A percentile compares a stretch with the other conserved stretches of the same genome.
Conservation (phyloP, 2,888 invertebrate species). For the Agrochola lota region DNA sequence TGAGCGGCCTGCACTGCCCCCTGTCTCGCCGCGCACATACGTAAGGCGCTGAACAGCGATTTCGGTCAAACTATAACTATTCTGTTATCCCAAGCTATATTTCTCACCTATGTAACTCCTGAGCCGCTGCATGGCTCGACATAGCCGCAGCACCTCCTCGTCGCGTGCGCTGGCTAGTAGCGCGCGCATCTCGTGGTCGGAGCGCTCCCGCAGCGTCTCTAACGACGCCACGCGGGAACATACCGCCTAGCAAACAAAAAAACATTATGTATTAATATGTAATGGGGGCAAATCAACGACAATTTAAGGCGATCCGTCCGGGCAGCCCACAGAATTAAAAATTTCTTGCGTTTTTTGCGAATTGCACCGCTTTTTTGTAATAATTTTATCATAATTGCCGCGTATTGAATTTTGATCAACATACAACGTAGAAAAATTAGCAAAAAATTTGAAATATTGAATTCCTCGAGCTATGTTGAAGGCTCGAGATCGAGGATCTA, state of each 20-base stretch:
- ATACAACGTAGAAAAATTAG: background rate
- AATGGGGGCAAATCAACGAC: no score
- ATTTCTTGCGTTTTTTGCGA: no score
- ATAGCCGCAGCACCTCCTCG: slow-evolving; percentile 95
- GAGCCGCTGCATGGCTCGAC: slow-evolving; percentile 96
- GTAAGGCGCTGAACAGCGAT: no score
- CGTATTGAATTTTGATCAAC: background rate
- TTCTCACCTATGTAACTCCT: slow-evolving; percentile 94
- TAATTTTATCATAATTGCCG: background rate
- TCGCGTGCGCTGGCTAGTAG: slow-evolving; percentile 93
- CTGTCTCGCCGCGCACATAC: no score
- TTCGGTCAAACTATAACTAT: background rate
- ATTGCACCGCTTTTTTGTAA: background rate
- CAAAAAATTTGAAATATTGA: background rate
- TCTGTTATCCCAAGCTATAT: background rate
- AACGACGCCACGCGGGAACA: slow-evolving; percentile 93
- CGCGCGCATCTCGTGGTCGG: slow-evolving; percentile 94
- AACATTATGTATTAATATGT: background rate
- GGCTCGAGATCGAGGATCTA: no score
- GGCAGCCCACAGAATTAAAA: no score
- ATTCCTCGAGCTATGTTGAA: no score
- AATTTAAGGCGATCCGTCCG: no score
- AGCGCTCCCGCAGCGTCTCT: slow-evolving; percentile 95
- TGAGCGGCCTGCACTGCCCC: no score
- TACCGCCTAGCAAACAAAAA: slow-evolving; percentile 89